Evolutionary conservation across 2,797 vertebrate species (phyloP).

Genomic region (Adrianichthys oophorus): DNA sequence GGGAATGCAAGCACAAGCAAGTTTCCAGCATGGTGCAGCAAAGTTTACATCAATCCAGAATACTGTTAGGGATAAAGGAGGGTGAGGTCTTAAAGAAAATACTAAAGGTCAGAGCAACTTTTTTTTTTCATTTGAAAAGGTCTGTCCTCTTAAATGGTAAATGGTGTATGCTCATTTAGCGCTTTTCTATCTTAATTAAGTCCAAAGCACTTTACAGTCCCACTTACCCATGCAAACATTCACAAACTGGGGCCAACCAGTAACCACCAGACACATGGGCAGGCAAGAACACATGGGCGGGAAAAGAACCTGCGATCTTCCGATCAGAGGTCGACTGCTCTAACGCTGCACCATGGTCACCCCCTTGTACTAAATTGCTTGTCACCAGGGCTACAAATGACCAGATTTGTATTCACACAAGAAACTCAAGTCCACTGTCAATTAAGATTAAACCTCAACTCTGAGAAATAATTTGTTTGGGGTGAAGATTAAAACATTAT

Average conservation of each 20-base stretch:
- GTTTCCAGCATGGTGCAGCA: slow-evolving; percentile 2
- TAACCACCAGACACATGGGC: too few relatives aligned
- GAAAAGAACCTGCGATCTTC: too few relatives aligned
- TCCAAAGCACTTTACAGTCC: too few relatives aligned
- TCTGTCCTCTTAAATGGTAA: too few relatives aligned
- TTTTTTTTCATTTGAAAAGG: background rate
- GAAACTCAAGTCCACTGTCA: background rate
- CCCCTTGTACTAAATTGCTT: too few relatives aligned
- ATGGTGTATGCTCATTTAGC: too few relatives aligned
- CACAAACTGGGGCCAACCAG: too few relatives aligned
- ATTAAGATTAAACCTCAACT: background rate
- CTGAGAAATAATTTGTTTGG: background rate
- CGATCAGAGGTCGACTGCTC: too few relatives aligned
- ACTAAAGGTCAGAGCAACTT: background rate
- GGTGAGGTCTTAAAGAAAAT: slow-evolving; percentile 8
- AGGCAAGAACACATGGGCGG: too few relatives aligned
- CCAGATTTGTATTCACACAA: background rate
- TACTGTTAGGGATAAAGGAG: background rate
- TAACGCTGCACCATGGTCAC: too few relatives aligned
- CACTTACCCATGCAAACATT: too few relatives aligned
- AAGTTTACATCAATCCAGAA: background rate
- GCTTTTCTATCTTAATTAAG: too few relatives aligned
- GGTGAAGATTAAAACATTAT: background rate
- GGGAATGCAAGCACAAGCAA: slow-evolving; percentile 36
- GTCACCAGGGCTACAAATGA: background rate